These are phyloP conservation scores for Gracilinanus agilis DNA, from an alignment of 2,113 vertebrate species.

Conservation along the genomic window DNA sequence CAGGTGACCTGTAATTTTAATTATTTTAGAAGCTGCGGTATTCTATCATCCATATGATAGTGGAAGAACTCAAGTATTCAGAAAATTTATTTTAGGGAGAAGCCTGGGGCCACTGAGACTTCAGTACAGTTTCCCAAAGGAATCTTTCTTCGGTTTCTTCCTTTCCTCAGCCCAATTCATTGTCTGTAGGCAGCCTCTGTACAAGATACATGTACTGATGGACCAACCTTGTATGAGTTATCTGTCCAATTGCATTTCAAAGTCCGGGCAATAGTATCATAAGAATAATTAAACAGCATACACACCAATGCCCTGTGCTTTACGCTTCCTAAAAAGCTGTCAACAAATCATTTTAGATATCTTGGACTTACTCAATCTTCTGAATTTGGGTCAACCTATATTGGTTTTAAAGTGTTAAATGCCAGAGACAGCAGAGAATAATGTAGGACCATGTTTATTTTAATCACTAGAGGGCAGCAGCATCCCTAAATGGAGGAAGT, in stretches of 20 bases:
- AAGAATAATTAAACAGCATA: not conserved
- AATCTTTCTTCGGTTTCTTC: too few species aligned
- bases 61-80: not conserved
- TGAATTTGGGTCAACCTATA: not conserved
- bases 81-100: not conserved
- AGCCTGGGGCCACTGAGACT: not conserved
- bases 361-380: not conserved
- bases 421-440: not conserved
- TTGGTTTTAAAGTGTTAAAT: not conserved
- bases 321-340: not conserved
- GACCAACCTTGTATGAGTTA: not conserved
- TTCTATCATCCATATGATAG: not conserved
- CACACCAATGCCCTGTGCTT: not conserved
- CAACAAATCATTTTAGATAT: not conserved
- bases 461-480: not conserved
- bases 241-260: not conserved
- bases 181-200: not conserved
- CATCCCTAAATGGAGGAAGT: not conserved
- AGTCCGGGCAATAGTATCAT: not conserved
- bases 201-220: not conserved
- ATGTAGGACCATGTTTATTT: not conserved
- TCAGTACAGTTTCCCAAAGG: not conserved
- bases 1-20: not conserved
- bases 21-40: not conserved
- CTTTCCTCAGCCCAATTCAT: not conserved